Evolutionary conservation across 1,140 invertebrate genomes (phyloP).

Genomic region (Bombus polaris): DNA sequence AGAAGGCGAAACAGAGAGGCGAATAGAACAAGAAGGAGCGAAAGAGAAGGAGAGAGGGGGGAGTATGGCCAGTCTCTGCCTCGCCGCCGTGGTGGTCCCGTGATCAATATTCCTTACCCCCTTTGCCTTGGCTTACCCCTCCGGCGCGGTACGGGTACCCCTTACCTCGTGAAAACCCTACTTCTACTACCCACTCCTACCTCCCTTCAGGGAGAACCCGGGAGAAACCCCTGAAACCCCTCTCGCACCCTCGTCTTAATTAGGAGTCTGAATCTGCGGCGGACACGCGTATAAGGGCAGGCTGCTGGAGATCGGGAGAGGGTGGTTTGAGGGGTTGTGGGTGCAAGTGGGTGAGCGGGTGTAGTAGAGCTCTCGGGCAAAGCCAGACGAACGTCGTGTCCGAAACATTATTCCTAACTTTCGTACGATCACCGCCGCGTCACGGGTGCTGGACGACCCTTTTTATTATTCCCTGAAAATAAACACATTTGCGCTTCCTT

Average conservation of each 20-base stretch:
- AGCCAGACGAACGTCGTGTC: slow-evolving; percentile 79
- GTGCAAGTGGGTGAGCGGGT: slow-evolving; percentile 32
- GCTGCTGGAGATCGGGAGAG: slow-evolving; percentile 60
- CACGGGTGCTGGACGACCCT: slow-evolving; percentile 59
- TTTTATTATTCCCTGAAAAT: slow-evolving; percentile 70
- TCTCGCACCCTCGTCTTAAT: slow-evolving; percentile 85
- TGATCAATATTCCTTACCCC: slow-evolving; percentile 84
- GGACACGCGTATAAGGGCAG: slow-evolving; percentile 85
- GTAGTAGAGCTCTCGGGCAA: slow-evolving; percentile 64
- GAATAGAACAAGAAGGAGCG: slow-evolving; percentile 10
- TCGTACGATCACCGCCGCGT: slow-evolving; percentile 61
- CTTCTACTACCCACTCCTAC: slow-evolving; percentile 57
- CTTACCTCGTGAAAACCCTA: slow-evolving; percentile 70
- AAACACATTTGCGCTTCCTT: slow-evolving; percentile 70
- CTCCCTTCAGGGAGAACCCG: slow-evolving; percentile 67
- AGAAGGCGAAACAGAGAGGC: slow-evolving; percentile 25
- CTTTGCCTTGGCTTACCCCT: slow-evolving; percentile 81
- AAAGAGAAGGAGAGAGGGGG: slow-evolving; percentile 34
- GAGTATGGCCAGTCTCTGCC: slow-evolving; percentile 74
- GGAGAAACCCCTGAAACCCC: slow-evolving; percentile 78
- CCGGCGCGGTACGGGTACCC: slow-evolving; percentile 70
- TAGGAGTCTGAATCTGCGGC: slow-evolving; percentile 87
- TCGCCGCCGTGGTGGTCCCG: slow-evolving; percentile 74
- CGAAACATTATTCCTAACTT: slow-evolving; percentile 83
- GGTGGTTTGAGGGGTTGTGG: slow-evolving; percentile 20